Base-by-base conservation (phyloP, 1,140 invertebrate species). In the Probaryconus sp. region DNA sequence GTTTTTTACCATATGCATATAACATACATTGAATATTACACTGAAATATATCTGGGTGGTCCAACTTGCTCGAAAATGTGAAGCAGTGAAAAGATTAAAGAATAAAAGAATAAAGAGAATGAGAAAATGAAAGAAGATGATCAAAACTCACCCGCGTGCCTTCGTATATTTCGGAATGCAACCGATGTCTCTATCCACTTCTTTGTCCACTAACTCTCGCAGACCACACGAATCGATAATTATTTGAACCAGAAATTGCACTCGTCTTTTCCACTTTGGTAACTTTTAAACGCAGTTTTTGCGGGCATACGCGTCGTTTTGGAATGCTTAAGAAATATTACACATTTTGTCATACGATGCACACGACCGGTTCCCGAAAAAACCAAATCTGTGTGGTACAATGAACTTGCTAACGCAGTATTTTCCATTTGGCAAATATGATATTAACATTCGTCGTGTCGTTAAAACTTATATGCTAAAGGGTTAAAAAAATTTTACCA, bases 201-300 rank as follows among this genome's bases (percentile, higher is more conserved):
- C 82, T 85, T 78, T 79, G 79, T 81, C 68, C 76, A 21, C 65
- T 58, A 71, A 67, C 67, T 73, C 72, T 72, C 64, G 53, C 35
- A 76, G 86, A 87, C 86, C 86, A 87, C 86, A 87, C 85, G 77
- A 86, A 87, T 87, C 86, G 85, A 87, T 87, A 87, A 87, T 87
- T 87, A 82, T 83, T 81, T 83, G 73, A 70, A 80, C 76, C 78
- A 83, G 85, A 86, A 85, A 86, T 86, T 82, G 78, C 81, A 79
- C 76, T 79, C 76, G 78, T 76, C 81, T 82, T 84, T 84, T 87
- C 81, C 84, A 82, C 79, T 80, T 80, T 71, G 68, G 60, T 65
- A 65, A 45, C 48, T 68, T 76, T 80, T 76, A 79, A 85, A 80
- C 56, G 60, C 47, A 56, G 74, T 85, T 87, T 87, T 86, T 87